Conservation (phyloP, 2,113 vertebrate species). For the Burhinus bistriatus region DNA sequence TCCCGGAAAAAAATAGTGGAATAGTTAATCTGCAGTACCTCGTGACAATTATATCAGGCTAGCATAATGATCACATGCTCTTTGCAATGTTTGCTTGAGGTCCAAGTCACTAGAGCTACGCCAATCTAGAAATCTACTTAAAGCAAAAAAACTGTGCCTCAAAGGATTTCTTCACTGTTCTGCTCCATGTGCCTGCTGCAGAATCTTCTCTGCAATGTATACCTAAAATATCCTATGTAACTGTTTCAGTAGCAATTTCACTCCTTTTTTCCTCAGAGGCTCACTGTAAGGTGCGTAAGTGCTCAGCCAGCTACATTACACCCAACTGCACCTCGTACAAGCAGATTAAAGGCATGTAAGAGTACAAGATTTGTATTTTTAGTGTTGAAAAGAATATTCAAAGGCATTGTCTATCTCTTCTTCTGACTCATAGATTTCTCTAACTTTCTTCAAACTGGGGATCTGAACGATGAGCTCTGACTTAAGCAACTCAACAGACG, state of each 20-base stretch:
- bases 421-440: not conserved
- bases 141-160: not conserved
- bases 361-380: not conserved
- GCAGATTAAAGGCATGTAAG: not conserved
- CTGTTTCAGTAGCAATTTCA: not conserved
- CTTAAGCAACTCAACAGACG: not conserved
- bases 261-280: not conserved
- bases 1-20: not conserved
- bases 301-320: not conserved
- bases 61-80: not conserved
- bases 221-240: not conserved
- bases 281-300: not conserved
- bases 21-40: not conserved
- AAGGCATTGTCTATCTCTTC: not conserved
- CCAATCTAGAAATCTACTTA: not conserved
- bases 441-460: not conserved
- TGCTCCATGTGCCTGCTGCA: not conserved
- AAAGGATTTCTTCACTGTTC: not conserved
- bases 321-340: not conserved
- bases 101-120: not conserved
- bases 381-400: not conserved
- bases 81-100: not conserved
- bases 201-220: not conserved
- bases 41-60: not conserved
- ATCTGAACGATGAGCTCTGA: not conserved